phyloP scores from a whole-genome alignment of 2,888 invertebrate species.

The Odontocolon sp. region DNA sequence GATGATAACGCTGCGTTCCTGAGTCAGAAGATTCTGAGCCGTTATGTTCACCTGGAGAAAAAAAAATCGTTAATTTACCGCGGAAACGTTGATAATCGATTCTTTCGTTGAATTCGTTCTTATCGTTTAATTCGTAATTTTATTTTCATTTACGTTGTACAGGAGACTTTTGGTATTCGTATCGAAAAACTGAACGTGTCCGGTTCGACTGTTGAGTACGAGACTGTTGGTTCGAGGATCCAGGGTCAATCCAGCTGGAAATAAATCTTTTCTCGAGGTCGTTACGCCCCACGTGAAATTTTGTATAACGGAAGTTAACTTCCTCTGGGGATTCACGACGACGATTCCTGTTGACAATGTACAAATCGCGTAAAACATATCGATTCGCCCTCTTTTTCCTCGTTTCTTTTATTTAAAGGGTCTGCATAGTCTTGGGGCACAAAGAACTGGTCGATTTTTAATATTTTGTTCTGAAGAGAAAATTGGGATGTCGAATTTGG shows the following conservation, averaged over 20 bases:
- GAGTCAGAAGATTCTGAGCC: conserved; percentile 86
- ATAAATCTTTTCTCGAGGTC: conserved; percentile 80
- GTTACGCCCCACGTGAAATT: conserved; percentile 85
- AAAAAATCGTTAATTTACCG: conserved; percentile 18
- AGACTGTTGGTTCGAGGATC: conserved; percentile 86
- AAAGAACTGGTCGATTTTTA: too few relatives aligned
- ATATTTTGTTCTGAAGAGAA: too few relatives aligned
- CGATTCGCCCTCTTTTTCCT: too few relatives aligned
- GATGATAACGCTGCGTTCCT: conserved; percentile 84
- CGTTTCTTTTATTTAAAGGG: too few relatives aligned
- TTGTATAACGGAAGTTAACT: conserved; percentile 84
- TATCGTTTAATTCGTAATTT: too few relatives aligned
- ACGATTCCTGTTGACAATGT: conserved; percentile 80
- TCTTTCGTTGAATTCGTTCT: too few relatives aligned
- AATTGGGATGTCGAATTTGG: too few relatives aligned
- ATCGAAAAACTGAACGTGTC: conserved; percentile 89
- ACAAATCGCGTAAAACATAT: background rate
- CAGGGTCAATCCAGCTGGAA: conserved; percentile 83
- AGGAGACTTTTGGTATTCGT: conserved; percentile 85
- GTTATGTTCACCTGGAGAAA: conserved; percentile 86
- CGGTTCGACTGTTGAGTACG: conserved; percentile 87
- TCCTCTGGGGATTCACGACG: conserved; percentile 82
- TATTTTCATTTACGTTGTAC: conserved; percentile 89
- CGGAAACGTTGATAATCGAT: too few relatives aligned
- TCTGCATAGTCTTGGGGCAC: too few relatives aligned